A percentile compares a stretch with the other conserved stretches of the same genome.
These are phyloP conservation scores for Syndactyla subalaris DNA, from an alignment of 2,797 vertebrate genomes.

Conservation along the genomic window DNA sequence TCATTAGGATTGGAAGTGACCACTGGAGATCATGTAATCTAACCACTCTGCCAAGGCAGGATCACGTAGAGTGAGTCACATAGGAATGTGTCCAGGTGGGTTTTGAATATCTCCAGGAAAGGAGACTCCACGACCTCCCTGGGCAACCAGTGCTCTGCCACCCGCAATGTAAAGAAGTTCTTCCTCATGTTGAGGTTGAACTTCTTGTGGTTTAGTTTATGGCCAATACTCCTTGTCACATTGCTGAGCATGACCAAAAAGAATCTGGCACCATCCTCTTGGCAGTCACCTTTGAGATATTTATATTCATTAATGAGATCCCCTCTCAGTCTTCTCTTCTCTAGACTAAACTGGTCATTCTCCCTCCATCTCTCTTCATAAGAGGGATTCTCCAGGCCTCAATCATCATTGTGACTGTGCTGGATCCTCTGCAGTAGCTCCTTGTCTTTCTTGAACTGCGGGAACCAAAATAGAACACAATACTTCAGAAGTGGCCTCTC, in stretches of 20 bases:
- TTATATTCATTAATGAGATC: not conserved
- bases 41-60: not conserved
- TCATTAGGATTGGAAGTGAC: not conserved
- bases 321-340: not conserved
- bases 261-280: not conserved
- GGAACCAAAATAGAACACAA: not conserved
- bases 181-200: not conserved
- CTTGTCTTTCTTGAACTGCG: not conserved
- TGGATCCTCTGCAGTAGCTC: not conserved
- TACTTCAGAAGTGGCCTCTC: not conserved
- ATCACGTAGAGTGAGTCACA: not conserved
- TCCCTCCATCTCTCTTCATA: not conserved
- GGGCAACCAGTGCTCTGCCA: not conserved
- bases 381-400: not conserved
- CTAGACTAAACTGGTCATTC: not conserved
- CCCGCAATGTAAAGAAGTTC: not conserved
- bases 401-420: not conserved
- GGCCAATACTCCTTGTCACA: too few relatives aligned
- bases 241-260: not conserved
- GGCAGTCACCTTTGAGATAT: not conserved
- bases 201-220: not conserved
- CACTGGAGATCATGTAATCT: not conserved
- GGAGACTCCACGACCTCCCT: not conserved
- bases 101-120: not conserved
- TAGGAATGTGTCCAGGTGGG: not conserved